phyloP scores from a whole-genome alignment of 2,797 vertebrate genomes.

The Gobio occitaniae region DNA sequence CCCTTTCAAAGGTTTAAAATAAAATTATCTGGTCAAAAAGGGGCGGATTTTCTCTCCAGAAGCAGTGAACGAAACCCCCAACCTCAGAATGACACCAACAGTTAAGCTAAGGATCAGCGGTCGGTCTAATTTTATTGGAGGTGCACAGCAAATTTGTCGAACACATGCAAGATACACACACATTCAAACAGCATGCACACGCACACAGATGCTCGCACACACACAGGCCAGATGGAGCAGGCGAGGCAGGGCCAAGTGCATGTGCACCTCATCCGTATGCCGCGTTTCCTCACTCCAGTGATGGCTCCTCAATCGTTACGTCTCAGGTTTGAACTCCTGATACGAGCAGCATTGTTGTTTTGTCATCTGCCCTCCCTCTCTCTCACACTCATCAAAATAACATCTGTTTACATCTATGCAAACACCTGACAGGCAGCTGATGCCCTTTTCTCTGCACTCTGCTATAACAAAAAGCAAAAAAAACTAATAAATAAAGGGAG shows the following conservation, averaged over 20 bases:
- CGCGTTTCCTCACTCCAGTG: constrained; percentile 46
- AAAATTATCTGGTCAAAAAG: not conserved
- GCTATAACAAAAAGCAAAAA: constrained; percentile 58
- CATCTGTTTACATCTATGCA: constrained; percentile 79
- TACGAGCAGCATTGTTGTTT: constrained; percentile 56
- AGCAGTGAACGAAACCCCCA: not conserved
- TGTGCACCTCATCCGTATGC: constrained; percentile 54
- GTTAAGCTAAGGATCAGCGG: constrained; percentile 39
- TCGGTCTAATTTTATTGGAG: constrained; percentile 43
- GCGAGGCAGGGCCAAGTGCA: constrained; percentile 53
- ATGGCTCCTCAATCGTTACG: constrained; percentile 38
- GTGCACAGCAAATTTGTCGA: constrained; percentile 39
- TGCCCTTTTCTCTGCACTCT: constrained; percentile 55
- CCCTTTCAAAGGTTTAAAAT: not conserved
- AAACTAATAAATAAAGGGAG: constrained; percentile 27
- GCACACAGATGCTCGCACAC: constrained; percentile 57
- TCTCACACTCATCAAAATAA: constrained; percentile 78
- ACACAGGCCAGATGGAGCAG: constrained; percentile 62
- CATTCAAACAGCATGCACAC: constrained; percentile 28
- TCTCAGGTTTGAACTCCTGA: constrained; percentile 51
- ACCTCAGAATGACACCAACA: constrained; percentile 9
- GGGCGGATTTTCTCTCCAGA: not conserved
- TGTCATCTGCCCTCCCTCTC: constrained; percentile 56
- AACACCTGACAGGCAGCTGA: constrained; percentile 81
- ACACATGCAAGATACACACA: constrained; percentile 46